phyloP scores from a whole-genome alignment of 2,113 vertebrate genomes.

The Clarias batrachus region DNA sequence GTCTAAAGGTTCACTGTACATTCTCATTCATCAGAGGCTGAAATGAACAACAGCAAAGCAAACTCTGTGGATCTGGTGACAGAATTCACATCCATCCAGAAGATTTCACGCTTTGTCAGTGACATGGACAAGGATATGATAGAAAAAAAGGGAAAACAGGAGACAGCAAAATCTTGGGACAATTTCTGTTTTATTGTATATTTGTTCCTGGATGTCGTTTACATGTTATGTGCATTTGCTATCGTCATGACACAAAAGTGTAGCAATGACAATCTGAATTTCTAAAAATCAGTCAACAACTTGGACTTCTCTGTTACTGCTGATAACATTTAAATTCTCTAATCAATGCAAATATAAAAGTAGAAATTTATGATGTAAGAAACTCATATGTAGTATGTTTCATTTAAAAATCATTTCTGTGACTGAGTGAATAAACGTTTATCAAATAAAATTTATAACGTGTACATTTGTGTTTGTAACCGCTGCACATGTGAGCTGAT shows the following conservation, averaged over 20 bases:
- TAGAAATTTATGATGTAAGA: background rate
- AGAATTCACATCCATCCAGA: conserved; percentile 17
- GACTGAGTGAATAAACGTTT: background rate
- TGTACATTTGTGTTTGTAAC: background rate
- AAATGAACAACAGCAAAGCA: background rate
- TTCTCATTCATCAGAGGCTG: conserved; percentile 16
- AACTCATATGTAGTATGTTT: background rate
- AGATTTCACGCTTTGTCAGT: conserved; percentile 18
- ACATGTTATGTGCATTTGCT: conserved; percentile 6
- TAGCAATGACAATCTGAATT: conserved; percentile 13
- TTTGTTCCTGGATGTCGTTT: conserved; percentile 22
- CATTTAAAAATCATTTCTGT: background rate
- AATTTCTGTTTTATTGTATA: conserved; percentile 28
- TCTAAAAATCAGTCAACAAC: background rate
- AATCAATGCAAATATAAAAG: background rate
- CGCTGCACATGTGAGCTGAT: background rate
- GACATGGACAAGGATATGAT: background rate
- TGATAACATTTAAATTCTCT: background rate
- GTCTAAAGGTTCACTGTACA: background rate
- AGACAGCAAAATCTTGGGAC: conserved; percentile 28
- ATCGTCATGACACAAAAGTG: conserved; percentile 22
- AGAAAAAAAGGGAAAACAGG: background rate
- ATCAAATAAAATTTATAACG: too few relatives aligned
- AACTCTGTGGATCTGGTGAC: background rate
- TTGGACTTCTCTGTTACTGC: background rate